These are phyloP conservation scores for Verasper variegatus DNA, from an alignment of 2,113 vertebrate genomes.

Conservation along the genomic window DNA sequence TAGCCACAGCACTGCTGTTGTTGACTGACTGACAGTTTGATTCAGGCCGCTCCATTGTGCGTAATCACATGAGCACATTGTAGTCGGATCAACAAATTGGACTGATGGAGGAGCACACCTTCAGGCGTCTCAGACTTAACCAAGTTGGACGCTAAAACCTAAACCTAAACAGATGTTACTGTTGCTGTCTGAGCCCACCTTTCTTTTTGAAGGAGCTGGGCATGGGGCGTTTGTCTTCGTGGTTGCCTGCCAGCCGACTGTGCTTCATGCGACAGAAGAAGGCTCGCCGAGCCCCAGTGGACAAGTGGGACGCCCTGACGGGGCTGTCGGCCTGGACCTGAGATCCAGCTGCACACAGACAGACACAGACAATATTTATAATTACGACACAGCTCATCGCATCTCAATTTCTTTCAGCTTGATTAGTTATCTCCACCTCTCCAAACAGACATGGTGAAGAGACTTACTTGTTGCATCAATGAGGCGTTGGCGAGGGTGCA, in stretches of 20 bases:
- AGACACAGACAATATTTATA: background rate
- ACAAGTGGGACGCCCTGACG: constrained; percentile 67
- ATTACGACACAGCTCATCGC: background rate
- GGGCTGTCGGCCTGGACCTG: constrained; percentile 83
- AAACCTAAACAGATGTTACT: too few species aligned
- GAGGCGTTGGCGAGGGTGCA: constrained; percentile 81
- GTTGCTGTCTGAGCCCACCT: constrained; percentile 70
- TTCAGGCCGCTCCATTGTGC: too few species aligned
- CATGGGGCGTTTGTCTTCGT: constrained; percentile 77
- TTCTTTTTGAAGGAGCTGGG: constrained; percentile 83
- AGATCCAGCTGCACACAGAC: constrained; percentile 76
- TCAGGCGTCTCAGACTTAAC: too few species aligned
- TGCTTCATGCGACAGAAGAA: constrained; percentile 91
- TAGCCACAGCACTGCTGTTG: too few species aligned
- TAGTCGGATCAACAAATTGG: too few species aligned
- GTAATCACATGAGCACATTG: too few species aligned
- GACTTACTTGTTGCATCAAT: constrained; percentile 87
- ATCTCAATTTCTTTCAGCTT: too few species aligned
- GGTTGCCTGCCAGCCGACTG: constrained; percentile 75
- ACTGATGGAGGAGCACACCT: too few species aligned
- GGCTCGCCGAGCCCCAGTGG: constrained; percentile 85
- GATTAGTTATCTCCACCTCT: background rate
- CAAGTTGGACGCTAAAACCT: too few species aligned
- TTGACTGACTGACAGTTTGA: too few species aligned
- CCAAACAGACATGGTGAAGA: background rate